These are phyloP conservation scores for Pyrrhia umbra DNA, from an alignment of 2,888 invertebrate species.

Conservation along the genomic window DNA sequence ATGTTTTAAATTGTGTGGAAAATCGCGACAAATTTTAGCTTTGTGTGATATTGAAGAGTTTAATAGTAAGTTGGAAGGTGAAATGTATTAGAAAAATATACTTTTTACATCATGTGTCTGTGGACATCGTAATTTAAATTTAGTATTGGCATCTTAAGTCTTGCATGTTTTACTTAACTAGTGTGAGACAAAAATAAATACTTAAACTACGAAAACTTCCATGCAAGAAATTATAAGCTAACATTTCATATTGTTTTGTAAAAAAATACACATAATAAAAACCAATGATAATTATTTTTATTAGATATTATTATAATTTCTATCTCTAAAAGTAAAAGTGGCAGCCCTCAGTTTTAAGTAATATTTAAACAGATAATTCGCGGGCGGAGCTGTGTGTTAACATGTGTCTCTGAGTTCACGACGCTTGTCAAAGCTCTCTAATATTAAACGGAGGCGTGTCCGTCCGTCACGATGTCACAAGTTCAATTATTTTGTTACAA, in stretches of 20 bases:
- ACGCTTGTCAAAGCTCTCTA: slow-evolving; percentile 55
- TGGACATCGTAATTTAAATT: too few species aligned
- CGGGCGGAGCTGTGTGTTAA: slow-evolving; percentile 59
- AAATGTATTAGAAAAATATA: neutral
- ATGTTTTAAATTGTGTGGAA: slow-evolving; percentile 20
- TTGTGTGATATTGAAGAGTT: neutral
- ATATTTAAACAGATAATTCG: slow-evolving; percentile 72
- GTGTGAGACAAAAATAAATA: too few species aligned
- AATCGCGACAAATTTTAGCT: neutral
- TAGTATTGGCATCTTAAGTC: too few species aligned
- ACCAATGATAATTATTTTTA: neutral
- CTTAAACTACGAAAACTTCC: too few species aligned
- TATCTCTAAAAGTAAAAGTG: too few species aligned
- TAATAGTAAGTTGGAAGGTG: neutral
- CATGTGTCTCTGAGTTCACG: slow-evolving; percentile 64
- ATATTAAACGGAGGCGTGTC: slow-evolving; percentile 61
- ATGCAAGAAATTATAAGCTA: too few species aligned
- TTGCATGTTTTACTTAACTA: too few species aligned
- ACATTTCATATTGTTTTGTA: too few species aligned
- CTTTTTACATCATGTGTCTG: too few species aligned
- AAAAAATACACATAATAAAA: too few species aligned
- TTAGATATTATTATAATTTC: too few species aligned
- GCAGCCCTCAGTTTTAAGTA: slow-evolving; percentile 64
- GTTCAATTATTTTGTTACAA: slow-evolving; percentile 11
- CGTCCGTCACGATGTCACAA: slow-evolving; percentile 45